Evolutionary conservation across 53 echinoderm and acorn worm species (phyloP), one percentile per base, ranked within the genome.

Genomic region (Glandiceps talaboti): DNA sequence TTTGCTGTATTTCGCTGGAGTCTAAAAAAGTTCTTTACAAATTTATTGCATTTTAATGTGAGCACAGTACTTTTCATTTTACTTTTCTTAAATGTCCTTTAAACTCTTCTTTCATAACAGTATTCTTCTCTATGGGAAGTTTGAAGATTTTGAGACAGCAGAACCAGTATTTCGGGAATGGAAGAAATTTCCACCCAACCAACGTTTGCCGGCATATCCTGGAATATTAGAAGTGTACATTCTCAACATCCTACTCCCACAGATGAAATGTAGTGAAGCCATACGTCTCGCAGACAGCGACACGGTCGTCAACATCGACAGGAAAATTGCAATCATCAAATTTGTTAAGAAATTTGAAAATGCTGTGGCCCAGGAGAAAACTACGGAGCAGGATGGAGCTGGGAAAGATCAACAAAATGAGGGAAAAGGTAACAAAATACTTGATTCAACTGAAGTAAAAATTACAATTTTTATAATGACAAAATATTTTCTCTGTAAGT

Each of bases 171-270:
- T 83, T 6, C n/a, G 75, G 0, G 87, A 93, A 45, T 93, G 90
- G 90, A 82, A 87, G 31, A 73, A 75, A 1, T 76, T 73, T 27
- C 76, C 82, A 75, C 14, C 79, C 29, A 84, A 85, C 82, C 85
- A 85, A 77, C 32, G 73, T 14, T 75, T 45, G 25, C 30, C 76
- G 30, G 82, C 90, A 87, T 90, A 93, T 84, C 86, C 85, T n/a
- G 33, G 76, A n/a, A 83, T 93, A 33, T 76, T 90, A 27, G 93
- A 93, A 74, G 81, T 90, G 27, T 86, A 84, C 74, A 81, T 93
- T 73, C 6, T 81, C 14, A 85, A 90, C 26, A 84, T 90, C 27
- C 80, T 86, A 76, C 79, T 93, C 31, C 80, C 88, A 26, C 93
- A 88, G 82, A 79, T 81, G 30, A 88, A 87, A 29, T 74, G 88